phyloP scores from a whole-genome alignment of 2,113 vertebrate species.

The Ammodytes dubius region DNA sequence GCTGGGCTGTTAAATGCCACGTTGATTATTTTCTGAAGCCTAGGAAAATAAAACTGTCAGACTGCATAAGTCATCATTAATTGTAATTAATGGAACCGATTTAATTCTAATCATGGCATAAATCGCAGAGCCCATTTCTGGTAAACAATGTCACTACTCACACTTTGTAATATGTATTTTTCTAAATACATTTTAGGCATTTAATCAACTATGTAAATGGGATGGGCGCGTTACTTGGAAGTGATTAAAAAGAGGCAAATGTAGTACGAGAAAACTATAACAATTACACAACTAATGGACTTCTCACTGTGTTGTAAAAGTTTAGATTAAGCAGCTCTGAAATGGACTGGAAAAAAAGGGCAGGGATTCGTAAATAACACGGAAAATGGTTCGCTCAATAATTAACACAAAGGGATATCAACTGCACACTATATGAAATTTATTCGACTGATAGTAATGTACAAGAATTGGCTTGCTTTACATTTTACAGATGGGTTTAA shows the following conservation, averaged over 20 bases:
- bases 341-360: conserved; percentile 2
- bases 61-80: conserved; percentile 73
- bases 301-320: conserved; percentile 29
- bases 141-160: conserved; percentile 46
- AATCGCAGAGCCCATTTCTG: conserved; percentile 60
- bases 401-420: not conserved
- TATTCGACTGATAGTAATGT: conserved; percentile 72
- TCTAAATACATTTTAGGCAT: conserved; percentile 60
- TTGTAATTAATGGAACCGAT: conserved; percentile 75
- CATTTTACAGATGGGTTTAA: conserved; percentile 26
- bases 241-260: conserved; percentile 52
- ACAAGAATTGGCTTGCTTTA: conserved; percentile 65
- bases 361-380: not conserved
- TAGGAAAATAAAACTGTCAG: conserved; percentile 75
- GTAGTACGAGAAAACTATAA: conserved; percentile 36
- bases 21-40: conserved; percentile 63
- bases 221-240: conserved; percentile 45
- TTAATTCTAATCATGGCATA: conserved; percentile 70
- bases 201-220: conserved; percentile 73
- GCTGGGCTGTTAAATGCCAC: conserved; percentile 45
- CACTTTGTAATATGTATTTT: conserved; percentile 63
- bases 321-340: conserved; percentile 15
- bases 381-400: not conserved
- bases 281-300: conserved; percentile 57
- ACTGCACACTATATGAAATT: conserved; percentile 61